Evolutionary conservation across 2,113 vertebrate genomes (phyloP).

Genomic region (Helogale parvula): DNA sequence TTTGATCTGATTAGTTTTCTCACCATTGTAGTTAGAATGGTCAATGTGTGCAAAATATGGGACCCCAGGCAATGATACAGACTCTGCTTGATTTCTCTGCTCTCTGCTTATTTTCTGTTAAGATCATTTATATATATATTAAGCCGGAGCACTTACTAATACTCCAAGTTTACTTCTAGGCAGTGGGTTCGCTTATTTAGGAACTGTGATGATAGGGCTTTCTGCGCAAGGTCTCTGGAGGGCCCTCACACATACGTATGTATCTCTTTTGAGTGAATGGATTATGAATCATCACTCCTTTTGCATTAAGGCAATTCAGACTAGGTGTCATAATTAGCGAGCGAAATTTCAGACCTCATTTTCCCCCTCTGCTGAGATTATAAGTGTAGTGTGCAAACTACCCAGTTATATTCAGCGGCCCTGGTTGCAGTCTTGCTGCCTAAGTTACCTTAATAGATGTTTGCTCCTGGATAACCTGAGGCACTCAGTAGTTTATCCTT

Average conservation of each 20-base stretch:
- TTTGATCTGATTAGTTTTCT: neutral
- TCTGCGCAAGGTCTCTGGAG: neutral
- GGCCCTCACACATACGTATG: neutral
- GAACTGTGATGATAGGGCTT: neutral
- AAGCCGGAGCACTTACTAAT: neutral
- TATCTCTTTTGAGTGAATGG: neutral
- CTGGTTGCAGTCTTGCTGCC: neutral
- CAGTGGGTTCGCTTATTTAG: neutral
- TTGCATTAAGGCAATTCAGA: neutral
- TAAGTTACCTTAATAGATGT: neutral
- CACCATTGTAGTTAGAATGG: neutral
- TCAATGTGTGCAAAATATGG: neutral
- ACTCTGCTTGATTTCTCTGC: neutral
- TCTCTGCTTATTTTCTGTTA: neutral
- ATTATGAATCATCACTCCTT: neutral
- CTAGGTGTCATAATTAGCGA: neutral
- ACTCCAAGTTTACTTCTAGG: neutral
- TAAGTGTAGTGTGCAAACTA: neutral
- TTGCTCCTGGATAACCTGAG: neutral
- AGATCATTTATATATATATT: neutral
- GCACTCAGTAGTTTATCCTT: neutral
- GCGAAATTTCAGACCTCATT: neutral
- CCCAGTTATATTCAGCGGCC: neutral
- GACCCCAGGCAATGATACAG: accelerated
- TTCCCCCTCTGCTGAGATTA: neutral